Conservation (phyloP, 2,797 vertebrate genomes). For the Chanos chanos region DNA sequence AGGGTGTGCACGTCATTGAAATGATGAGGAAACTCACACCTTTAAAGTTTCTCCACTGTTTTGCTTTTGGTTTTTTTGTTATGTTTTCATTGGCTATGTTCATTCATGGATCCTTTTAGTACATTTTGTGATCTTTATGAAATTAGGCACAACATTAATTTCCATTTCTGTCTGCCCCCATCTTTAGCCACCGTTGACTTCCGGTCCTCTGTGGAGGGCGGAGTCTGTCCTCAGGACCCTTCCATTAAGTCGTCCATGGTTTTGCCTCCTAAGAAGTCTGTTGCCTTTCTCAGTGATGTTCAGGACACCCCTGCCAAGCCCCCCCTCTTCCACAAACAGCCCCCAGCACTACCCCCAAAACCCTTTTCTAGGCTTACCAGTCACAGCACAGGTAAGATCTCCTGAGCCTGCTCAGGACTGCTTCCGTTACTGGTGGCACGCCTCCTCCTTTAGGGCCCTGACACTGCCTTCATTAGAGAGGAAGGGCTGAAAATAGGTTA, state of each 20-base stretch:
- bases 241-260: conserved; percentile 85
- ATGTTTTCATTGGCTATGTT: too few relatives aligned
- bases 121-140: too few relatives aligned
- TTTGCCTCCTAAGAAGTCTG: conserved; percentile 86
- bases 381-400: conserved; percentile 87
- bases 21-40: too few relatives aligned
- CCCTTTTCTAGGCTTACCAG: conserved; percentile 92
- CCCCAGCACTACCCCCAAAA: conserved; percentile 96
- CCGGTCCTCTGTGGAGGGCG: conserved; percentile 81
- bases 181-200: conserved; percentile 88
- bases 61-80: too few relatives aligned
- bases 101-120: too few relatives aligned
- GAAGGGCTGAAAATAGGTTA: too few relatives aligned
- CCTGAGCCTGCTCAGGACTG: background rate
- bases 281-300: conserved; percentile 83
- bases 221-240: conserved; percentile 86
- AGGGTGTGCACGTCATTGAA: too few relatives aligned
- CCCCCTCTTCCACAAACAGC: conserved; percentile 91
- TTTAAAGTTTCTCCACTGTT: too few relatives aligned
- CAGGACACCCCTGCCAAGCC: conserved; percentile 91
- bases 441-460: too few relatives aligned
- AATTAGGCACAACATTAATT: too few relatives aligned
- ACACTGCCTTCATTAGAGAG: too few relatives aligned
- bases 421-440: background rate
- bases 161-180: background rate